Percentiles rank a stretch among this genome's conserved stretches.
phyloP scores from a whole-genome alignment of 2,113 vertebrate genomes.

The Limnothrissa miodon region DNA sequence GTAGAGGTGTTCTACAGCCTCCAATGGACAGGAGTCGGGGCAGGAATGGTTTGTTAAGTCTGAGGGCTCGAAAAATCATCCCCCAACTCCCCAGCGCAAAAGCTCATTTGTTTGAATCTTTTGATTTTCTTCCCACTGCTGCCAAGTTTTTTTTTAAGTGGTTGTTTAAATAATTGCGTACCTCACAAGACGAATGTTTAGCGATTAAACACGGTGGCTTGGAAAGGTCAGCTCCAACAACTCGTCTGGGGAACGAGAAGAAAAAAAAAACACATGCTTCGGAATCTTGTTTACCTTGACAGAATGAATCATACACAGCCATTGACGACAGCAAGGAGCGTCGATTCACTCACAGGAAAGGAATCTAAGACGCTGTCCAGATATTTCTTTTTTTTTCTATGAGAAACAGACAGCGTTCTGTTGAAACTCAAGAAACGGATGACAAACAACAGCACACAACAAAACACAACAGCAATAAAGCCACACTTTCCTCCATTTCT shows the following conservation, averaged over 20 bases:
- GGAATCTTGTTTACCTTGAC: neutral
- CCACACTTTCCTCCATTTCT: conserved; percentile 20
- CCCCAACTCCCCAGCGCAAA: neutral
- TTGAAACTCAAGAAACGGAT: neutral
- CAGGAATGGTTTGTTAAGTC: neutral
- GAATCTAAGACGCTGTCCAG: neutral
- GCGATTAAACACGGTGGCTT: neutral
- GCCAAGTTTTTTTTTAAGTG: neutral
- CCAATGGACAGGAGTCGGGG: neutral
- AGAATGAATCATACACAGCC: neutral
- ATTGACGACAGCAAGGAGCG: neutral
- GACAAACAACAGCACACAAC: neutral
- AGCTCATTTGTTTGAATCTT: neutral
- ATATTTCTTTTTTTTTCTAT: neutral
- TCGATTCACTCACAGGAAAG: neutral
- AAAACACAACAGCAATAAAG: neutral
- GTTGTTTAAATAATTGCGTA: neutral
- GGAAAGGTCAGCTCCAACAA: neutral
- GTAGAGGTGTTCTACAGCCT: neutral
- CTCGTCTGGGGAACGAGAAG: neutral
- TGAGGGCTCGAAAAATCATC: neutral
- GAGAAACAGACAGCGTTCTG: neutral
- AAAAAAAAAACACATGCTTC: neutral
- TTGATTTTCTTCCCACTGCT: neutral
- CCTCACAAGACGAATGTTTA: neutral